Percentiles rank a stretch among this genome's conserved stretches.
Evolutionary conservation across 2,888 invertebrate species (phyloP).

Genomic region (Tanypteryx hageni): DNA sequence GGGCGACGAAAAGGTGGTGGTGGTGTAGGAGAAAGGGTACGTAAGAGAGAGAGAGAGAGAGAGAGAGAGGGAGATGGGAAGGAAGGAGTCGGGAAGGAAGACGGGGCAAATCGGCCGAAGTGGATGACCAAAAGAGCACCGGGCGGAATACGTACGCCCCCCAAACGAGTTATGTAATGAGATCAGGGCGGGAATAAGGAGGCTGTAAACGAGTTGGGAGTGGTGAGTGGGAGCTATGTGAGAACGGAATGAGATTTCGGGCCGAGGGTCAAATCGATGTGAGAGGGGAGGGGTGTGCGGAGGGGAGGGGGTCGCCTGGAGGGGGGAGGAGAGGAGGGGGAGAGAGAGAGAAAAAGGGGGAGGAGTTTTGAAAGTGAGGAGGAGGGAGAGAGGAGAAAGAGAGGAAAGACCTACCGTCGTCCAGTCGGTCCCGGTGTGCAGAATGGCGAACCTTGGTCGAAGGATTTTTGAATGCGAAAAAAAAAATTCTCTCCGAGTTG

Average conservation of each 20-base stretch:
- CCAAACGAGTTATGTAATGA: conserved; percentile 58
- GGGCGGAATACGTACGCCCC: conserved; percentile 1
- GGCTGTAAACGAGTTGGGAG: conserved; percentile 59
- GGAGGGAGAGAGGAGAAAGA: background rate
- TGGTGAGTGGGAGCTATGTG: conserved; percentile 60
- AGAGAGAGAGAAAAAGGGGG: background rate
- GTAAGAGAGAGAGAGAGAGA: background rate
- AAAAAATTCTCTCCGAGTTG: background rate
- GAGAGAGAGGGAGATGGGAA: background rate
- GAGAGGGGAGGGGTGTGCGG: conserved; percentile 31
- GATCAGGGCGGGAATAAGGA: conserved; percentile 60
- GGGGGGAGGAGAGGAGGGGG: background rate
- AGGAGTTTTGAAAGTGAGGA: background rate
- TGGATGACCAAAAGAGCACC: background rate
- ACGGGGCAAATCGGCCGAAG: background rate
- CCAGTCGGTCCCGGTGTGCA: background rate
- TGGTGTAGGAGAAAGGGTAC: background rate
- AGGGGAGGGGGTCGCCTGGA: background rate
- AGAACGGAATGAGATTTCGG: conserved; percentile 63
- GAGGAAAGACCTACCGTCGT: conserved; percentile 10
- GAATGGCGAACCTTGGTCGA: background rate
- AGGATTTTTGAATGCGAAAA: background rate
- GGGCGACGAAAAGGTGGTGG: background rate
- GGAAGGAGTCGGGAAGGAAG: background rate
- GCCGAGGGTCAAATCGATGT: conserved; percentile 64